phyloP scores from a whole-genome alignment of 1,140 invertebrate genomes.

The Zeugodacus cucurbitae region DNA sequence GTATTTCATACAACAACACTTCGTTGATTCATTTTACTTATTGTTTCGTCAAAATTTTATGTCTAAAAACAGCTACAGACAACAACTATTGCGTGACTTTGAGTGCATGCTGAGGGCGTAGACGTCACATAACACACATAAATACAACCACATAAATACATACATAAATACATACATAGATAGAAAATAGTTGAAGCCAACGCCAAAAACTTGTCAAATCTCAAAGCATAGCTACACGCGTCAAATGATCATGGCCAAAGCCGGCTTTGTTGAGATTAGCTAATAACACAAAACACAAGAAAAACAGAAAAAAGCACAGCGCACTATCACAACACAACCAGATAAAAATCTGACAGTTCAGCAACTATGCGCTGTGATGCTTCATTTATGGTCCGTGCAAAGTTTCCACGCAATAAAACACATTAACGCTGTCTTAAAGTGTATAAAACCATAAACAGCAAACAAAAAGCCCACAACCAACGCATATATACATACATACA shows the following conservation, averaged over 20 bases:
- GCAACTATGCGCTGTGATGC: not conserved
- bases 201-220: not conserved
- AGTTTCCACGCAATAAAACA: conserved; percentile 10
- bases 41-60: not conserved
- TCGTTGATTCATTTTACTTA: not conserved
- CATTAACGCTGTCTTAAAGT: not conserved
- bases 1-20: not conserved
- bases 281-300: not conserved
- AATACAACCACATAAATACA: not conserved
- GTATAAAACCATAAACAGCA: not conserved
- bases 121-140: not conserved
- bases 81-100: not conserved
- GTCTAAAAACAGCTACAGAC: not conserved
- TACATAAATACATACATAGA: not conserved
- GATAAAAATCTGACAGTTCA: not conserved
- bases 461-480: not conserved
- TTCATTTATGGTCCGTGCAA: not conserved
- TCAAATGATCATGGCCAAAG: conserved; percentile 20
- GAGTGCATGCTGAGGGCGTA: not conserved
- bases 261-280: conserved; percentile 15
- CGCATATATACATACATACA: not conserved
- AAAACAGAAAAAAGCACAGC: no score
- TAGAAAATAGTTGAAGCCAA: not conserved
- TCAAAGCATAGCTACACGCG: not conserved
- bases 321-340: not conserved